Conservation (phyloP, 2,888 invertebrate genomes). For the Cephus nigrinus region DNA sequence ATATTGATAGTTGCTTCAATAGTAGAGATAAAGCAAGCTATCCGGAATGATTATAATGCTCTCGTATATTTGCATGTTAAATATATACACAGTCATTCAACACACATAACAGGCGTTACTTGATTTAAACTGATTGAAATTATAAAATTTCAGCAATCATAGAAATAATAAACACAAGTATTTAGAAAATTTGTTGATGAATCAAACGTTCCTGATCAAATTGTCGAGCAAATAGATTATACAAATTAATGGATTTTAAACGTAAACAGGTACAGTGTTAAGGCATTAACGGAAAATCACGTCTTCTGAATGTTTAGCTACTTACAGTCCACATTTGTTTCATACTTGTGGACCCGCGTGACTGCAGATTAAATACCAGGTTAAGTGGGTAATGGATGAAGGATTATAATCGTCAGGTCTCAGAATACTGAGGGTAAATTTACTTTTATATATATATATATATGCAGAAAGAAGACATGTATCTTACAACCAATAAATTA, state of each 20-base stretch:
- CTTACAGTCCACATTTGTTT: too few relatives aligned
- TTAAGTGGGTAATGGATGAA: not conserved
- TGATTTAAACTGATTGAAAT: not conserved
- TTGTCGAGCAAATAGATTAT: not conserved
- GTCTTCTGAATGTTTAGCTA: too few relatives aligned
- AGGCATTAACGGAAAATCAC: too few relatives aligned
- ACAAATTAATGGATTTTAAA: not conserved
- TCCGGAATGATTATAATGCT: too few relatives aligned
- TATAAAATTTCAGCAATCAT: not conserved
- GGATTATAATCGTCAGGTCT: not conserved
- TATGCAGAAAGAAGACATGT: conserved; percentile 63
- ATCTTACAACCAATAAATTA: conserved; percentile 63
- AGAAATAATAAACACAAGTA: not conserved
- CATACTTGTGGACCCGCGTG: too few relatives aligned
- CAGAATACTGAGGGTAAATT: not conserved
- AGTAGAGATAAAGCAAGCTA: too few relatives aligned
- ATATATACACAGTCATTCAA: not conserved
- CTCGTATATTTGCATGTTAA: not conserved
- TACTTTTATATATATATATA: conserved; percentile 36
- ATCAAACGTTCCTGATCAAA: not conserved
- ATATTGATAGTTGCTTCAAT: too few relatives aligned
- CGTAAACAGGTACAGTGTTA: not conserved
- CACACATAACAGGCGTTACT: not conserved
- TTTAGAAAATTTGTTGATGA: too few relatives aligned
- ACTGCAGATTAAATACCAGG: too few relatives aligned